These are phyloP conservation scores for Sminthurinus aureus DNA, from an alignment of 2,888 invertebrate genomes.

Conservation along the genomic window DNA sequence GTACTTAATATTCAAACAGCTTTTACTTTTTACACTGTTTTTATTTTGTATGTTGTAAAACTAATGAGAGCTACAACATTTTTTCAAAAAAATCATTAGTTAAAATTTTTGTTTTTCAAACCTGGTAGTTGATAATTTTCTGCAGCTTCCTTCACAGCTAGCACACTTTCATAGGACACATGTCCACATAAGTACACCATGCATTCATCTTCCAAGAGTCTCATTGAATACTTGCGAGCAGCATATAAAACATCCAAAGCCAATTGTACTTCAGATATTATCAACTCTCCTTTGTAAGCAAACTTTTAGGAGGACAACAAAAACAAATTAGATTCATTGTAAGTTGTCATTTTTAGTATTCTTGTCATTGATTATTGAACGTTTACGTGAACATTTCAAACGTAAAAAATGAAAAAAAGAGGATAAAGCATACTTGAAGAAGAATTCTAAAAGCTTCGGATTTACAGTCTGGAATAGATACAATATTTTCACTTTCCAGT, in stretches of 20 bases:
- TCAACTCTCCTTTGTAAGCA: conserved; percentile 44
- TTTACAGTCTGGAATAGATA: conserved; percentile 51
- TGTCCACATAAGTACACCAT: conserved; percentile 47
- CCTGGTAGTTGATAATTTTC: conserved; percentile 46
- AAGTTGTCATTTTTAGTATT: no score
- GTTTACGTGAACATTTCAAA: no score
- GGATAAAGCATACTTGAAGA: conserved; percentile 47
- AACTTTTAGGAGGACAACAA: conserved; percentile 36
- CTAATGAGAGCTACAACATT: no score
- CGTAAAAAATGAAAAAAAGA: neutral
- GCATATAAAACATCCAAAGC: conserved; percentile 52
- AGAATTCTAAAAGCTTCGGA: conserved; percentile 47
- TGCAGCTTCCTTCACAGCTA: conserved; percentile 54
- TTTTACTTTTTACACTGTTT: no score
- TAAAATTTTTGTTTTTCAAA: no score
- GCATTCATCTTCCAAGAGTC: conserved; percentile 54
- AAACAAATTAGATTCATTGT: neutral
- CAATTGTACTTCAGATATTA: conserved; percentile 32
- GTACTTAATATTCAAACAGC: no score
- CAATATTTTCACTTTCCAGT: conserved; percentile 30
- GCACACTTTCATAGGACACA: conserved; percentile 50
- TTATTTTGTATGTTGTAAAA: no score
- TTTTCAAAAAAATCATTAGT: no score
- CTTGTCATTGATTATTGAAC: no score
- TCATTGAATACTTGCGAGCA: conserved; percentile 52